These are phyloP conservation scores for Ethmia dodecea DNA, from an alignment of 2,888 invertebrate species.

Conservation along the genomic window DNA sequence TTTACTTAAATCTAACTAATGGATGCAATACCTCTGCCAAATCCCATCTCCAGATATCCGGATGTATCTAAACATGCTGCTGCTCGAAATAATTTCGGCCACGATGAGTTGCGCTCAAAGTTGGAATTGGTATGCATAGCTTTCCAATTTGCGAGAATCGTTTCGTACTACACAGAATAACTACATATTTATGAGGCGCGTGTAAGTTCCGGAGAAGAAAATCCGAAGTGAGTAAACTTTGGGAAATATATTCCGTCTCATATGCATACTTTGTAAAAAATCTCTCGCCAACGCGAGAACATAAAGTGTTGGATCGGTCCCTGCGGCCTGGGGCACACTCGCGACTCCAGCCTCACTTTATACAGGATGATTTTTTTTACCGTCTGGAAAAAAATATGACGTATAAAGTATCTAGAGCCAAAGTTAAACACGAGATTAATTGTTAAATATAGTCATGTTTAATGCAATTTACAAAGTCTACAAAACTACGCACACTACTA, in stretches of 20 bases:
- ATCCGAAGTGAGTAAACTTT: constrained; percentile 27
- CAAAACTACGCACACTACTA: no score
- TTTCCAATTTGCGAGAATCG: constrained; percentile 35
- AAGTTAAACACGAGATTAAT: no score
- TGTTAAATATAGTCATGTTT: no score
- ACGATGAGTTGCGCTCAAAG: not conserved
- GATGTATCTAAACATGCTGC: no score
- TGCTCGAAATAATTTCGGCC: no score
- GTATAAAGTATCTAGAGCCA: no score
- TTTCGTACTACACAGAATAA: constrained; percentile 21
- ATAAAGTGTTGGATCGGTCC: constrained; percentile 46
- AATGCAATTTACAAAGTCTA: no score
- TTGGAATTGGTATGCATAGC: constrained; percentile 31
- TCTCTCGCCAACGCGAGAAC: constrained; percentile 40
- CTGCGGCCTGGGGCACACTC: constrained; percentile 22
- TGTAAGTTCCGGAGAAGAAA: constrained; percentile 27
- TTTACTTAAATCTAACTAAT: no score
- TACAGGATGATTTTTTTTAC: no score
- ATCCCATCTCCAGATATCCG: no score
- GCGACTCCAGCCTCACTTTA: constrained; percentile 24
- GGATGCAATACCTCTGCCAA: no score
- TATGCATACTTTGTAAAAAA: constrained; percentile 58
- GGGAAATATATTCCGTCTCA: constrained; percentile 32
- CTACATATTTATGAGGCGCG: constrained; percentile 43
- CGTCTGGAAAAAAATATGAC: no score